These are phyloP conservation scores for Chrysochloris asiatica DNA, from an alignment of 2,113 vertebrate species.

Conservation along the genomic window DNA sequence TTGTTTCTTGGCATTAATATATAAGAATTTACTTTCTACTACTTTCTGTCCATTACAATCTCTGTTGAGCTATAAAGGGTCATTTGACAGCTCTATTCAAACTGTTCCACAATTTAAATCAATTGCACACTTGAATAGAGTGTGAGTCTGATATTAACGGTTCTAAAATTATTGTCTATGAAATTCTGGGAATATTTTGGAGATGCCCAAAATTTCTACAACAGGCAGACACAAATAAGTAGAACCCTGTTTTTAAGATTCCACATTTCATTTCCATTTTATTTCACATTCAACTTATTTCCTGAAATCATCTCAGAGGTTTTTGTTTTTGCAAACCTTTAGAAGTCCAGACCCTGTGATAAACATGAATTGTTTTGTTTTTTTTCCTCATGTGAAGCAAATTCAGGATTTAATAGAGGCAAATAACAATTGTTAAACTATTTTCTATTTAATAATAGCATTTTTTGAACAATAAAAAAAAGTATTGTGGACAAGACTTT, in stretches of 20 bases:
- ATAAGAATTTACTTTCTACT: conserved; percentile 39
- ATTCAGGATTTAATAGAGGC: not conserved
- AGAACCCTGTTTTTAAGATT: conserved; percentile 67
- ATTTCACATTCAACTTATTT: conserved; percentile 67
- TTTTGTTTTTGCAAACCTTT: conserved; percentile 49
- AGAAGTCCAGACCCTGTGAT: not conserved
- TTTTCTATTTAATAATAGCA: conserved; percentile 30
- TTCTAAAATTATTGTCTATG: conserved; percentile 38
- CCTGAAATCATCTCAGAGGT: conserved; percentile 47
- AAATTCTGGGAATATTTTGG: conserved; percentile 31
- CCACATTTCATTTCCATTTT: conserved; percentile 70
- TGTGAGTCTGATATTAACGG: not conserved
- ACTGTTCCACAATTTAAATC: conserved; percentile 23
- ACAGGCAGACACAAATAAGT: conserved; percentile 70
- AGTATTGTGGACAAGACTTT: not conserved
- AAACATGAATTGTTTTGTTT: not conserved
- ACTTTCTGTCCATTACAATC: conserved; percentile 44
- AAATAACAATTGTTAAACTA: conserved; percentile 30
- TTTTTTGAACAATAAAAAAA: conserved; percentile 46
- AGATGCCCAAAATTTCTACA: conserved; percentile 10
- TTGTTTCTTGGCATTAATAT: conserved; percentile 8
- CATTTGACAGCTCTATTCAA: conserved; percentile 38
- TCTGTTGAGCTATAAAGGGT: not conserved
- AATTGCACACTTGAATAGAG: conserved; percentile 24
- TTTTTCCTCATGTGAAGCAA: conserved; percentile 23